These are phyloP conservation scores for Taeniopygia guttata DNA, from an alignment of 2,797 vertebrate species.

Conservation along the genomic window DNA sequence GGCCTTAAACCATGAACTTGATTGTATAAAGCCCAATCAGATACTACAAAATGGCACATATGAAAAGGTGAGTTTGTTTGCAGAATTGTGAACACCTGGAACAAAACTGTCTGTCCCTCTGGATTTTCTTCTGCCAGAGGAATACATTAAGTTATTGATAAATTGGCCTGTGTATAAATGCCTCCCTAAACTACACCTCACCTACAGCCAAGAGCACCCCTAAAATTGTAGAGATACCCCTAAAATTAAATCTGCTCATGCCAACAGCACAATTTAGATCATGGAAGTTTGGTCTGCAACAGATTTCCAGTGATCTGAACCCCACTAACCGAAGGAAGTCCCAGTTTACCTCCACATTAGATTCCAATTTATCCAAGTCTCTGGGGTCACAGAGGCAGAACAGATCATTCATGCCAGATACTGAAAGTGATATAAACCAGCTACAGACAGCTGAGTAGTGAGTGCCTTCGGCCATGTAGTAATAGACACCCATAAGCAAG, in stretches of 20 bases:
- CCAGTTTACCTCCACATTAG: neutral
- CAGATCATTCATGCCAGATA: neutral
- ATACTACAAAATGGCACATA: neutral
- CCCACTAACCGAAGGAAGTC: neutral
- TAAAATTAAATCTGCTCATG: neutral
- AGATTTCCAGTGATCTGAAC: neutral
- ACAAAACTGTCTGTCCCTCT: neutral
- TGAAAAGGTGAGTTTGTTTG: neutral
- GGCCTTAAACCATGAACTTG: neutral
- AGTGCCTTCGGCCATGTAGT: neutral
- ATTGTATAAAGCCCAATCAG: neutral
- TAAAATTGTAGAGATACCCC: neutral
- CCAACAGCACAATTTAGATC: neutral
- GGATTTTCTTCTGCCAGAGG: neutral
- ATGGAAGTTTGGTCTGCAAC: neutral
- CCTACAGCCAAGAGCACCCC: neutral
- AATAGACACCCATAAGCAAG: neutral
- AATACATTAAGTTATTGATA: neutral
- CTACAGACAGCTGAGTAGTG: neutral
- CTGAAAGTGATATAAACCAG: neutral
- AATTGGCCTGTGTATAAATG: neutral
- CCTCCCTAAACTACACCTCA: neutral
- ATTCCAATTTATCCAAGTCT: neutral
- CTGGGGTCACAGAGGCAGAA: neutral
- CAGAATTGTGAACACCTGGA: neutral